Conservation (phyloP, 2,797 vertebrate species). For the Acestrorhynchus altus region DNA sequence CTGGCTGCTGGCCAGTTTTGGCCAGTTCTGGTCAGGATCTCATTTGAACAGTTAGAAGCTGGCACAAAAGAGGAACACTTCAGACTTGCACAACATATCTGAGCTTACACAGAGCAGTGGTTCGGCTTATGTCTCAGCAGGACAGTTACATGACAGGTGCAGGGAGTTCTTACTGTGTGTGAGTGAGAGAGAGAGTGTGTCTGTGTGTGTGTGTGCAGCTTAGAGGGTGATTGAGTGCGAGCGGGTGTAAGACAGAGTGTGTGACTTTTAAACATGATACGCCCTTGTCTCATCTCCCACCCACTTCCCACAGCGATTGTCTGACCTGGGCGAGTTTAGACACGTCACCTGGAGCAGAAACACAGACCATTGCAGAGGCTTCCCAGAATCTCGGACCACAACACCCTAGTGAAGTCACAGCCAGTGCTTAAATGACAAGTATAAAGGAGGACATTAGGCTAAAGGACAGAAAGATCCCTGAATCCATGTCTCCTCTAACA, state of each 20-base stretch:
- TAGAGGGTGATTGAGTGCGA: conserved; percentile 12
- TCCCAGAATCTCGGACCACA: conserved; percentile 44
- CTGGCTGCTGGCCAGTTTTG: neutral
- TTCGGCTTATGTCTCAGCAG: neutral
- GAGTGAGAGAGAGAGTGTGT: too few species aligned
- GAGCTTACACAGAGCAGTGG: neutral
- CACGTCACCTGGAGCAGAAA: conserved; percentile 43
- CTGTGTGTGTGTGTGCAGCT: neutral
- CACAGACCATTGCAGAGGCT: conserved; percentile 18
- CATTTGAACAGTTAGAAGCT: conserved; percentile 2
- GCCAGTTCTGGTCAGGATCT: neutral
- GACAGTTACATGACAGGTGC: neutral
- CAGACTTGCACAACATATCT: neutral
- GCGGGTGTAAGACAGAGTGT: conserved; percentile 24
- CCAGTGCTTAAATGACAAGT: neutral
- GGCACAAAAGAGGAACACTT: neutral
- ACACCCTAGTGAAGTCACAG: conserved; percentile 35
- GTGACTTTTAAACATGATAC: conserved; percentile 56
- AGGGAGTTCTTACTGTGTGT: neutral
- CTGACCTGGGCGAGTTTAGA: conserved; percentile 46
- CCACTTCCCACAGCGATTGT: conserved; percentile 57
- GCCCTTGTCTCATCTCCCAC: conserved; percentile 17
- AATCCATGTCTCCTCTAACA: neutral
- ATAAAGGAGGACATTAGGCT: neutral
- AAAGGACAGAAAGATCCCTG: neutral